phyloP scores from a whole-genome alignment of 2,888 invertebrate species.

The Dynastes maya region DNA sequence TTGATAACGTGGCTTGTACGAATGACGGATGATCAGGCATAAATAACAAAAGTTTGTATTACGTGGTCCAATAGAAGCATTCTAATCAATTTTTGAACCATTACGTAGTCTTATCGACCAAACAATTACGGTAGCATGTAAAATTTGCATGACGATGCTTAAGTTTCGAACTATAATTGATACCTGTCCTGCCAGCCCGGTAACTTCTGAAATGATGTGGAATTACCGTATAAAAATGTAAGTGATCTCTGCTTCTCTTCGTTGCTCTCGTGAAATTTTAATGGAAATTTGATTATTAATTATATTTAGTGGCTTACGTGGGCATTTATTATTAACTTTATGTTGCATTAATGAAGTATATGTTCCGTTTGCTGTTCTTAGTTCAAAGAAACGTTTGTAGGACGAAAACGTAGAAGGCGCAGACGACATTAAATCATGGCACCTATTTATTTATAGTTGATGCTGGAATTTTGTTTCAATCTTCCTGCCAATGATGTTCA shows the following conservation, averaged over 20 bases:
- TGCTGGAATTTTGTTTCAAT: too few relatives aligned
- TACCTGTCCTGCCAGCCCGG: slow-evolving; percentile 14
- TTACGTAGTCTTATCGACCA: slow-evolving; percentile 41
- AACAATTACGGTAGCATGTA: slow-evolving; percentile 46
- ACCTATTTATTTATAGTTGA: too few relatives aligned
- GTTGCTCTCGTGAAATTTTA: background rate
- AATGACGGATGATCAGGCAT: slow-evolving; percentile 14
- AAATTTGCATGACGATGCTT: slow-evolving; percentile 48
- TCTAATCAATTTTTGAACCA: slow-evolving; percentile 31
- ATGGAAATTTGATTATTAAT: background rate
- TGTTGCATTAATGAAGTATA: too few relatives aligned
- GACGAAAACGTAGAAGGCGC: too few relatives aligned
- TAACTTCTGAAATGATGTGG: slow-evolving; percentile 20
- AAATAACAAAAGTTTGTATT: slow-evolving; percentile 2
- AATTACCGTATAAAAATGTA: slow-evolving; percentile 24
- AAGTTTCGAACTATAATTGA: slow-evolving; percentile 47
- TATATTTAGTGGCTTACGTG: background rate
- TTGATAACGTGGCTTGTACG: slow-evolving; percentile 20
- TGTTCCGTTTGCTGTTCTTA: too few relatives aligned
- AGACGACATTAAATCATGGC: too few relatives aligned
- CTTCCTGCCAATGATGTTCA: too few relatives aligned
- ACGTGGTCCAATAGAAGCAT: slow-evolving; percentile 6
- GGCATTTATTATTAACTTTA: too few relatives aligned
- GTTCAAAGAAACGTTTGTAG: too few relatives aligned
- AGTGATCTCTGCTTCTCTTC: slow-evolving; percentile 1